Conservation (phyloP, 2,888 invertebrate genomes). For the Allacma fusca region DNA sequence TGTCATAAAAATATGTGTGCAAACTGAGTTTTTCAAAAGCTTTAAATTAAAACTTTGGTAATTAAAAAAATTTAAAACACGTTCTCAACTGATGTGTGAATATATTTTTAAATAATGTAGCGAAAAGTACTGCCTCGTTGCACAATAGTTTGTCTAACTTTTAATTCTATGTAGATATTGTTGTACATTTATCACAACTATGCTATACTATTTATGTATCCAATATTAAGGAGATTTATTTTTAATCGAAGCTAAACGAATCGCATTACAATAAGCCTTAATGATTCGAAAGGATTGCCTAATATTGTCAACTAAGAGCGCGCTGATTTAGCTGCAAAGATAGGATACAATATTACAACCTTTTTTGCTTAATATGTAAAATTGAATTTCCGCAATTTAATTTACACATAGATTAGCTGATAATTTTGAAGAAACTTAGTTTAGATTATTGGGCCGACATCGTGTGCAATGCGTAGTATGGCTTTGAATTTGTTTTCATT, state of each 20-base stretch:
- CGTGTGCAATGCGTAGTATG: constrained; percentile 22
- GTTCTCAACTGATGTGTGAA: constrained; percentile 18
- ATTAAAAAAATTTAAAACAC: not conserved
- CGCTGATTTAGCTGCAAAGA: not conserved
- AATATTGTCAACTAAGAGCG: not conserved
- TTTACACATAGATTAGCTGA: not conserved
- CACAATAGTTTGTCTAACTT: not conserved
- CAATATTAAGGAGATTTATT: not conserved
- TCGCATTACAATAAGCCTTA: not conserved
- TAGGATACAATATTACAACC: not conserved
- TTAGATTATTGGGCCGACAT: constrained; percentile 23
- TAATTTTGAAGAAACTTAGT: not conserved
- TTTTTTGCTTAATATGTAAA: not conserved
- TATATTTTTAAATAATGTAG: constrained; percentile 12
- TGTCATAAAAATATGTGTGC: constrained; percentile 5
- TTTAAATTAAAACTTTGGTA: constrained; percentile 7
- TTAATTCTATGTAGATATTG: not conserved
- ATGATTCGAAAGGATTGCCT: not conserved
- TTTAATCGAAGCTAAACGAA: not conserved
- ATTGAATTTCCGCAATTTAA: not conserved
- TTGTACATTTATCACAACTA: constrained; percentile 4
- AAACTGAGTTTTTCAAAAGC: not conserved
- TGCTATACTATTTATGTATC: not conserved
- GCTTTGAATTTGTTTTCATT: constrained; percentile 30
- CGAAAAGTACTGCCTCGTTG: constrained; percentile 14